Conservation (phyloP, 1,140 invertebrate genomes). For the Brachionus plicatilis region DNA sequence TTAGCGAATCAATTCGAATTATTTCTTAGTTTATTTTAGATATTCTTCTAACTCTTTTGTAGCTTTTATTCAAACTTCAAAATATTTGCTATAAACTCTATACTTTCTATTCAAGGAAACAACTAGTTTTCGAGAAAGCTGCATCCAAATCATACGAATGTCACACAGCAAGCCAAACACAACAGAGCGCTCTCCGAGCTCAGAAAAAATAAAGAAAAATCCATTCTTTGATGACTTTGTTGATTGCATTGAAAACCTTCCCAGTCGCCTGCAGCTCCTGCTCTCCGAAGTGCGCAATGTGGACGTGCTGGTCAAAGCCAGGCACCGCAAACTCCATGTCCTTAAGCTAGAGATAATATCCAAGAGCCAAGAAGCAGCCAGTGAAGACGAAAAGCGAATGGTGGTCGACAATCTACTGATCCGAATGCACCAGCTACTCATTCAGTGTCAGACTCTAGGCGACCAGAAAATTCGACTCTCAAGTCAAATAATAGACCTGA, state of each 20-base stretch:
- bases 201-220: neutral
- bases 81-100: too few relatives aligned
- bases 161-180: neutral
- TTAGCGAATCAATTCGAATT: conserved; percentile 27
- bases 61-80: neutral
- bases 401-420: neutral
- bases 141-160: neutral
- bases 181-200: neutral
- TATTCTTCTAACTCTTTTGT: neutral
- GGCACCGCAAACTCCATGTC: neutral
- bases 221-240: conserved; percentile 2
- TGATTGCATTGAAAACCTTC: conserved; percentile 24
- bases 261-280: conserved; percentile 1
- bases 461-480: conserved; percentile 21
- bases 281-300: neutral
- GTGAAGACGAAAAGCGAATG: neutral
- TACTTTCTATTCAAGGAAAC: neutral
- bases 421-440: neutral
- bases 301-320: neutral
- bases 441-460: conserved; percentile 34
- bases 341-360: neutral
- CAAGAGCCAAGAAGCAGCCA: neutral
- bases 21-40: conserved; percentile 31
- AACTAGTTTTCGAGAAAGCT: neutral
- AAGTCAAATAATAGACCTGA: conserved; percentile 9